Evolutionary conservation across 2,113 vertebrate genomes (phyloP).

Genomic region (Oreochromis spilurus): DNA sequence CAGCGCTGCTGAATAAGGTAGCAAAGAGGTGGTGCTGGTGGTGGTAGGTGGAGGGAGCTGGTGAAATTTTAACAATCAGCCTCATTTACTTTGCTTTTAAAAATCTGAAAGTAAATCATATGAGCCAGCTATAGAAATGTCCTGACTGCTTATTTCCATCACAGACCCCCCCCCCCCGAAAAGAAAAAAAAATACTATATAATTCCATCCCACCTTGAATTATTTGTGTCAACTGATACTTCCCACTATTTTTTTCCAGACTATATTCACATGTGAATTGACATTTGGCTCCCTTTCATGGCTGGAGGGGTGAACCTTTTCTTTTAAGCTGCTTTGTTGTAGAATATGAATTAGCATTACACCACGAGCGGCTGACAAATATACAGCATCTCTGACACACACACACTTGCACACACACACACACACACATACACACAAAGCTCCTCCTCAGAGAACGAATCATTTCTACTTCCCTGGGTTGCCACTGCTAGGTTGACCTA

Average conservation of each 20-base stretch:
- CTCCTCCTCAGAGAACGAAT: constrained; percentile 64
- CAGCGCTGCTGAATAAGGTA: not conserved
- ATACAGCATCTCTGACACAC: constrained; percentile 10
- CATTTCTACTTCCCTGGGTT: constrained; percentile 71
- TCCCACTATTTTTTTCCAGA: not conserved
- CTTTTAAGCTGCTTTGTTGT: constrained; percentile 44
- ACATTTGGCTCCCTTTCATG: constrained; percentile 7
- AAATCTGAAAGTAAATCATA: not conserved
- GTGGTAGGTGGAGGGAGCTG: not conserved
- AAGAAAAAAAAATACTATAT: not conserved
- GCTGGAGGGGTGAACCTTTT: constrained; percentile 24
- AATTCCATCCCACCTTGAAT: not conserved
- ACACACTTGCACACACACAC: constrained; percentile 4
- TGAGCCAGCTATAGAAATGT: not conserved
- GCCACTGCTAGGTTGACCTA: constrained; percentile 73
- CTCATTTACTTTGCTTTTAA: not conserved
- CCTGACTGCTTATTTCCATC: not conserved
- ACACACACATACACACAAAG: constrained; percentile 14
- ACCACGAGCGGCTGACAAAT: constrained; percentile 51
- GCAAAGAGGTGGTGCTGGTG: not conserved
- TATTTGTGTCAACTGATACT: not conserved
- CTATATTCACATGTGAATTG: not conserved
- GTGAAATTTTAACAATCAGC: not conserved
- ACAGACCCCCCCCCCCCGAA: fast-evolving
- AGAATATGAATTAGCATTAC: constrained; percentile 38